A percentile compares a stretch with the other conserved stretches of the same genome.
phyloP scores from a whole-genome alignment of 2,797 vertebrate genomes.

The Gymnodraco acuticeps region DNA sequence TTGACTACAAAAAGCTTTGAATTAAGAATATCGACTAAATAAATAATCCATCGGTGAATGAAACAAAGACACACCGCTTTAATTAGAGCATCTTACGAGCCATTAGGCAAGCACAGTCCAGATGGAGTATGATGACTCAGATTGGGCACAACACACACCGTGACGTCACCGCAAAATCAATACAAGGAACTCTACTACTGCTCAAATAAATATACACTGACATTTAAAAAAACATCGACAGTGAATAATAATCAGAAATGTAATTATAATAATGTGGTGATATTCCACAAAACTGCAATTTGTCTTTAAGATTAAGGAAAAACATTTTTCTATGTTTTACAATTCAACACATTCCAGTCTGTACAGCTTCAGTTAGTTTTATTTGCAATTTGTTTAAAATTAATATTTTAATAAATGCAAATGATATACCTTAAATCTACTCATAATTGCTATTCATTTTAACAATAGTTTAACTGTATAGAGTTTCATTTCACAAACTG shows the following conservation, averaged over 20 bases:
- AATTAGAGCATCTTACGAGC: conserved; percentile 14
- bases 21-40: conserved; percentile 8
- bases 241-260: background rate
- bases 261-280: too few relatives aligned
- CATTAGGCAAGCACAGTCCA: conserved; percentile 26
- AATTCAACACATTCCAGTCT: too few relatives aligned
- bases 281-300: too few relatives aligned
- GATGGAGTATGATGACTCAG: conserved; percentile 41
- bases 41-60: conserved; percentile 15
- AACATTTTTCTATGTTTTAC: too few relatives aligned
- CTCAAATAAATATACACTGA: background rate
- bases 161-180: conserved; percentile 15
- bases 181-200: background rate
- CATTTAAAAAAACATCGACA: background rate
- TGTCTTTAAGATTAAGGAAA: too few relatives aligned
- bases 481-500: background rate
- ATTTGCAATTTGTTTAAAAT: too few relatives aligned
- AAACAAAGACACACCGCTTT: conserved; percentile 19
- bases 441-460: background rate
- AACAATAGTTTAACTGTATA: background rate
- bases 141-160: conserved; percentile 3
- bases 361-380: too few relatives aligned
- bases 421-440: background rate
- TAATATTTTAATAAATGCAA: too few relatives aligned
- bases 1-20: background rate